These are phyloP conservation scores for Athalia rosae DNA, from an alignment of 2,888 invertebrate genomes.

Conservation along the genomic window DNA sequence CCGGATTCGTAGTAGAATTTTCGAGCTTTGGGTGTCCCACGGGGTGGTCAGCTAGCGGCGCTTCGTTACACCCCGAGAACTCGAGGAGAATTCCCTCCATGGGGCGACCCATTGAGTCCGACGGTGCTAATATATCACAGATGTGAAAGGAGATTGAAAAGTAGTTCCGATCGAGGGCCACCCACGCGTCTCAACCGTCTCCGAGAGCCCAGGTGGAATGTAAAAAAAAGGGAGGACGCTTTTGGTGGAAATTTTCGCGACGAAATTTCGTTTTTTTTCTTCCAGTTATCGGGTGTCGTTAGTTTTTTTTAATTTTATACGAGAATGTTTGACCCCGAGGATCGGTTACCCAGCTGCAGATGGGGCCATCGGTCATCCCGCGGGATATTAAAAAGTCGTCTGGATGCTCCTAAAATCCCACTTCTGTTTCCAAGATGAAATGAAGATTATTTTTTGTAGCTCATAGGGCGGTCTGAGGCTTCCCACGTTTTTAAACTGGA, in stretches of 20 bases:
- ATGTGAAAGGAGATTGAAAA: conserved; percentile 20
- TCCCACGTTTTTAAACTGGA: conserved; percentile 45
- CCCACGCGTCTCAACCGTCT: conserved; percentile 4
- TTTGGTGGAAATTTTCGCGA: not conserved
- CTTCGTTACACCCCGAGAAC: too few species aligned
- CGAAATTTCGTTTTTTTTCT: not conserved
- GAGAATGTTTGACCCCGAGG: conserved; percentile 30
- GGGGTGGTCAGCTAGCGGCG: not conserved
- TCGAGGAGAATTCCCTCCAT: not conserved
- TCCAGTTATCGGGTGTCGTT: not conserved
- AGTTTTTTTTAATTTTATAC: not conserved
- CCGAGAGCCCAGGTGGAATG: not conserved
- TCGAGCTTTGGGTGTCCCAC: conserved; percentile 31
- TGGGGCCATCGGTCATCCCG: conserved; percentile 35
- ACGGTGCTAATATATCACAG: conserved; percentile 17
- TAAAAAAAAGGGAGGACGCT: not conserved
- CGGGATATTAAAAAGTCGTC: conserved; percentile 9
- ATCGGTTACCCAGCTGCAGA: conserved; percentile 34
- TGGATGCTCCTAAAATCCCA: conserved; percentile 41
- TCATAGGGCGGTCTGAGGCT: conserved; percentile 34
- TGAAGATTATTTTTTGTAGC: conserved; percentile 34
- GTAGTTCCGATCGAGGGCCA: conserved; percentile 40
- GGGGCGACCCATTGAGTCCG: not conserved
- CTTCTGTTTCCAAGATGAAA: conserved; percentile 44
- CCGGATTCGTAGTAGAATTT: not conserved